Evolutionary conservation across 1,140 invertebrate species (phyloP), one percentile per base, ranked within the genome.

Genomic region (Drosophila athabasca): DNA sequence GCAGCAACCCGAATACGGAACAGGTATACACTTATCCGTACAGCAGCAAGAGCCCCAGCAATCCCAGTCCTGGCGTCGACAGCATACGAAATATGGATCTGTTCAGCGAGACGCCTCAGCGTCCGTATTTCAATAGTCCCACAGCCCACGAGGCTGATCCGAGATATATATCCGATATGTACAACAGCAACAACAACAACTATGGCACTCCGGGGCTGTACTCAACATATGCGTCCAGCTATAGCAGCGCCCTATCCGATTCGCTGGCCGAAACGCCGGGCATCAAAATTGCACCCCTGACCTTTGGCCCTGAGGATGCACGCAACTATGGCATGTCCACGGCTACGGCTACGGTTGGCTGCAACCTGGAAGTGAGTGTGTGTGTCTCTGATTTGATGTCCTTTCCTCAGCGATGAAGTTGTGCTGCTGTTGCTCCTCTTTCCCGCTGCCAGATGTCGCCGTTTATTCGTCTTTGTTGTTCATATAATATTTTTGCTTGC

Each of bases 311-410:
- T 52, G 57, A 61, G 45, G 31, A 68, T 9, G 61, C 51, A 43
- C 15, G 24, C 31, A 67, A 41, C 50, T 64, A 52, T 44, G 76
- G 69, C 35, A 8, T 55, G 1, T 15, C 50, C 19, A 49, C 66
- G 24, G 72, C 58, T 60, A 26, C 24, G 24, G 55, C 45, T 60
- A 26, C 24, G 24, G 55, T 41, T 17, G 41, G 77, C 35, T 90
- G 81, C 67, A 89, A 87, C 72, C 65, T 84, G 79, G 90, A 91
- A 90, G 90, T 91, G 90, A 91, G 90, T 90, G 62, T 19, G 24
- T 26, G 24, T 31, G 7, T 9, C 8, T 31, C 31, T 31, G 8
- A 31, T 31, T 9, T 8, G 31, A 31, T 31, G 31, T 29, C 31
- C 8, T 31, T 24, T 8, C 26, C 24, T 22, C 51, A 52, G 49